Evolutionary conservation across 2,113 vertebrate species (phyloP).

Genomic region (Syrrhaptes paradoxus): DNA sequence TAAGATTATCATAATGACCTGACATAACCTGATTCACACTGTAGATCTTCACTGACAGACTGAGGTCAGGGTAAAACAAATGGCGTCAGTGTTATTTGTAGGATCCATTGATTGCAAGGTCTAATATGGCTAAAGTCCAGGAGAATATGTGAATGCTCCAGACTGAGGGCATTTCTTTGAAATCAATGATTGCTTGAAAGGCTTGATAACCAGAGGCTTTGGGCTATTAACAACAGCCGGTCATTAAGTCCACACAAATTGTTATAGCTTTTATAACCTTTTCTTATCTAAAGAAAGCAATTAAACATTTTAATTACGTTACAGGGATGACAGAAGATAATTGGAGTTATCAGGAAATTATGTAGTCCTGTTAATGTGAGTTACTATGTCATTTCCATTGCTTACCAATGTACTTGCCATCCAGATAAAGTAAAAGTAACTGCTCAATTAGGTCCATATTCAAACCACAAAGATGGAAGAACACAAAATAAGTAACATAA

Average conservation of each 20-base stretch:
- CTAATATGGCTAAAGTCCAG: slow-evolving; percentile 31
- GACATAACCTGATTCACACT: not conserved
- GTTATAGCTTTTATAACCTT: slow-evolving; percentile 62
- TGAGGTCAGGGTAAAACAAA: slow-evolving; percentile 38
- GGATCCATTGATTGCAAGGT: slow-evolving; percentile 51
- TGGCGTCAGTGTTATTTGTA: slow-evolving; percentile 27
- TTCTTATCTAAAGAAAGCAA: slow-evolving; percentile 67
- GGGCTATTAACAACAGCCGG: slow-evolving; percentile 53
- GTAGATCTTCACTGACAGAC: not conserved
- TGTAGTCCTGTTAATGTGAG: slow-evolving; percentile 51
- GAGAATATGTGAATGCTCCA: slow-evolving; percentile 3
- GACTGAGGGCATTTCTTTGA: not conserved
- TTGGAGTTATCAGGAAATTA: slow-evolving; percentile 58
- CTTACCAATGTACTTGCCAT: slow-evolving; percentile 39
- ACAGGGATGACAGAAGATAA: slow-evolving; percentile 64
- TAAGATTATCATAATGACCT: not conserved
- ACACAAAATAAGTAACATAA: not conserved
- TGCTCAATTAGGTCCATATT: not conserved
- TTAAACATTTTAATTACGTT: slow-evolving; percentile 69
- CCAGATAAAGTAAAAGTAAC: slow-evolving; percentile 18
- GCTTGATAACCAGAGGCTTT: slow-evolving; percentile 14
- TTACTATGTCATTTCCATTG: slow-evolving; percentile 51
- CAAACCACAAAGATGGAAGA: not conserved
- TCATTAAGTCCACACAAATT: slow-evolving; percentile 66
- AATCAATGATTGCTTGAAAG: slow-evolving; percentile 49